Evolutionary conservation across 2,797 vertebrate genomes (phyloP).

Genomic region (Sorex maritimensis): DNA sequence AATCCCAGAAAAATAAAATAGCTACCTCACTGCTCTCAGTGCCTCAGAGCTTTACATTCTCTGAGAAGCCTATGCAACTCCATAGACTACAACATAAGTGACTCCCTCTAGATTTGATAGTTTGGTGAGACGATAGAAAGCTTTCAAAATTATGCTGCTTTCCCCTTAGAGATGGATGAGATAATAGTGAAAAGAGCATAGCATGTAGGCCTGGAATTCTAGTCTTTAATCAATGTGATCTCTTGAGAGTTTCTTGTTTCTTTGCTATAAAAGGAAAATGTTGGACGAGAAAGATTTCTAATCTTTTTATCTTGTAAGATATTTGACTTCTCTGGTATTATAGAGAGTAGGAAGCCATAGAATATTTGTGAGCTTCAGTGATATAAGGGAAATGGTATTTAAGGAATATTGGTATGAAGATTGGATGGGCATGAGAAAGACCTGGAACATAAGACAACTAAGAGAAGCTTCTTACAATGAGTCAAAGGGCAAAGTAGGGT

Average conservation of each 20-base stretch:
- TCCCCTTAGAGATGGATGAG: not conserved
- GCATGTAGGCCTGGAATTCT: not conserved
- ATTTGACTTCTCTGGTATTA: not conserved
- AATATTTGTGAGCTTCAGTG: not conserved
- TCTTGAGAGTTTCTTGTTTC: not conserved
- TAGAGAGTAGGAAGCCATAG: not conserved
- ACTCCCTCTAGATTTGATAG: not conserved
- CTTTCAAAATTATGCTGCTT: not conserved
- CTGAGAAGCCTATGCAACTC: rapidly evolving
- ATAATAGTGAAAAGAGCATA: not conserved
- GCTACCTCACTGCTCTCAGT: rapidly evolving
- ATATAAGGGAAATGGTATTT: not conserved
- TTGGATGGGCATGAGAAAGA: not conserved
- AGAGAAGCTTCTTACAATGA: not conserved
- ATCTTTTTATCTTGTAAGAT: constrained; percentile 34
- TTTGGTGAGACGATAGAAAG: not conserved
- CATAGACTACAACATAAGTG: not conserved
- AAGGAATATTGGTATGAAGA: not conserved
- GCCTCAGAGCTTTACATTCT: not conserved
- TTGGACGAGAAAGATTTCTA: not conserved
- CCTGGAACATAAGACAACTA: not conserved
- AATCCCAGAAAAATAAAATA: no score
- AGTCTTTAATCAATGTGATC: not conserved
- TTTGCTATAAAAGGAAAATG: constrained; percentile 39
- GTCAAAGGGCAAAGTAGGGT: not conserved